Evolutionary conservation across 2,888 invertebrate species (phyloP), one percentile per base, ranked within the genome.

Genomic region (Halocaridina rubra): DNA sequence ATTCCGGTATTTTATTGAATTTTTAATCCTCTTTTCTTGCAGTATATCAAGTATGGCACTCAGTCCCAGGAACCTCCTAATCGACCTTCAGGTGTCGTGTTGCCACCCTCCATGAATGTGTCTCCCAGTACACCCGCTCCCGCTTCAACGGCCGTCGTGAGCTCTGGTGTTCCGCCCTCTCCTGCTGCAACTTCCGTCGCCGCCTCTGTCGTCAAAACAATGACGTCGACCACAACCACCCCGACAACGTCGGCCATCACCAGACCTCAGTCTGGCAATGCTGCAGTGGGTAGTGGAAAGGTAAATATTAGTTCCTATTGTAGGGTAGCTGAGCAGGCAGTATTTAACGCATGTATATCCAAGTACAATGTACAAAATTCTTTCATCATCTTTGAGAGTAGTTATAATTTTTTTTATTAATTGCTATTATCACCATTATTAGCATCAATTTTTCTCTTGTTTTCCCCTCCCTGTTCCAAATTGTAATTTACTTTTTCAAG

Each of bases 41-140:
- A 93, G 92, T 98, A 97, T 90, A 94, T 98, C 2, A 97, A 98
- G 90, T 98, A 94, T 90, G 98, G 98, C 39, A 93, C 96, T 72
- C 95, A 96, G 90, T 95, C 95, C 86, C 94, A 95, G 91, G 98
- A 98, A 90, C 98, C 98, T 8, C 97, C 97, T 0, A 93, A 93
- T 39, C 94, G 95, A 89, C 95, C 95, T 0, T 95, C 95, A 89
- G 95, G 95, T 3, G 93, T 94, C 3, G 94, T 95, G 13, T 90
- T 94, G 79, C 95, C 94, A 0, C 88, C 89, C n/a, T 80, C 85
- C 30, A 86, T 86, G 30, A 85, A 86, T 67, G 78, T 84, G 5
- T 84, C 82, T 8, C 85, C 85, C 24, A 86, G 86, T 33, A 81
- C 84, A 5, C 30, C 80, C 0, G 77, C 78, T 13, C 72, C 82